Evolutionary conservation across 2,113 vertebrate genomes (phyloP).

Genomic region (Isichthys henryi): DNA sequence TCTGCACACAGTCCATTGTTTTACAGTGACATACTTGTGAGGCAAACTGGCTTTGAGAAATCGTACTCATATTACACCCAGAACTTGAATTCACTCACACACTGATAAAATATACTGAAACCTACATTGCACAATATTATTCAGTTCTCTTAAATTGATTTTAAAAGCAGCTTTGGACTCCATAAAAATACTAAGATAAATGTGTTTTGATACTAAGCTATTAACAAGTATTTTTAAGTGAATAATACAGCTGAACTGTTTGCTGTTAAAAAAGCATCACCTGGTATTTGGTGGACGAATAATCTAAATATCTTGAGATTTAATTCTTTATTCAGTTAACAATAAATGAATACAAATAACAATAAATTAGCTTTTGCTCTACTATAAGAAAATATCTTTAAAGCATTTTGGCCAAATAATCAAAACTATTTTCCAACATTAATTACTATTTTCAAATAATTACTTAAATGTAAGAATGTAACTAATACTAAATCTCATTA

Average conservation of each 20-base stretch:
- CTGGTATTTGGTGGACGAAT: background rate
- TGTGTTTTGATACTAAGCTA: background rate
- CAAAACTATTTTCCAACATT: background rate
- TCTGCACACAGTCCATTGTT: background rate
- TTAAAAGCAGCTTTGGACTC: slow-evolving; percentile 46
- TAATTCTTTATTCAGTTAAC: background rate
- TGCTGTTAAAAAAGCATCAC: background rate
- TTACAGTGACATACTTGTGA: background rate
- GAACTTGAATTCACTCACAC: background rate
- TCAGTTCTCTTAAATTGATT: slow-evolving; percentile 4
- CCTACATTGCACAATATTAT: slow-evolving; percentile 22
- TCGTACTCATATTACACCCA: background rate
- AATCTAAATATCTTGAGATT: background rate
- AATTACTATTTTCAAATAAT: background rate
- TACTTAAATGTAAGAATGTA: slow-evolving; percentile 6
- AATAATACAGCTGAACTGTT: background rate
- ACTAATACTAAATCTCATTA: background rate
- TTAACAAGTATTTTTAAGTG: background rate
- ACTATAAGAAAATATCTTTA: background rate
- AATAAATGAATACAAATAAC: too few relatives aligned
- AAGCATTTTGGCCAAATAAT: background rate
- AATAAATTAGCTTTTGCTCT: background rate
- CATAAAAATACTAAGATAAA: background rate
- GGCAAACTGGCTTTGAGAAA: background rate
- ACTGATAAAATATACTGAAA: slow-evolving; percentile 11